Base-by-base conservation (phyloP, 35 echinoderm and acorn worm genomes). In the Apostichopus parvimensis region DNA sequence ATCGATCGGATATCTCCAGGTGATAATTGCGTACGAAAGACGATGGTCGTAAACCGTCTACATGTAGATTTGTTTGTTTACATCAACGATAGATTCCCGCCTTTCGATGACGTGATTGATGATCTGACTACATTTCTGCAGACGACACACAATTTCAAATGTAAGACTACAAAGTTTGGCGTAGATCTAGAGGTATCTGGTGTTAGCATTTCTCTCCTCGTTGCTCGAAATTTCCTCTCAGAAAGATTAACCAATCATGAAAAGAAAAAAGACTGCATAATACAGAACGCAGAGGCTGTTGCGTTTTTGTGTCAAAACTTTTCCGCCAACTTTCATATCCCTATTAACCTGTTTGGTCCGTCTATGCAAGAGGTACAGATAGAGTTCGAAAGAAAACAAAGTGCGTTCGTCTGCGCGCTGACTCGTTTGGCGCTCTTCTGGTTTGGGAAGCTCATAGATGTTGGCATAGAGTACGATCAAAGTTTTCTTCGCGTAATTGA, bases 11-110 rank as follows among this genome's bases (percentile, higher is more conserved):
- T 79, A 34, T 79, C 77, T 23, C 22, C 17, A 21, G 77, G 22
- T 79, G 22, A 10, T 23, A 79, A 23, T 79, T 79, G 23, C 5
- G 23, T 24, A 79, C 4, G 77, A 79, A 79, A 79, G 77, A 79
- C 77, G 11, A 12, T 52, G 11, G 5, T 79, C 9, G 2, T 24
- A 34, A 21, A 25, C 52, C 52, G 23, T 25, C 9, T 79, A 23
- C 18, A 79, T 6, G 77, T 79, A 52, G 52, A 79, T 10, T 34
- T 79, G 77, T 79, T 79, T 52, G 77, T 79, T 12, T 79, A 79
- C 22, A 52, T 79, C 77, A n/a, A 79, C 26, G 77, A 79, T 11
- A 79, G 22, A 23, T 79, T 79, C 77, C 77, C 77, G 2, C 77
- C 77, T 24, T 79, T 34, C 9, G 77, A 79, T 79, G 77, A 79